phyloP scores from a whole-genome alignment of 1,140 invertebrate species.

The Conopomorpha cramerella region DNA sequence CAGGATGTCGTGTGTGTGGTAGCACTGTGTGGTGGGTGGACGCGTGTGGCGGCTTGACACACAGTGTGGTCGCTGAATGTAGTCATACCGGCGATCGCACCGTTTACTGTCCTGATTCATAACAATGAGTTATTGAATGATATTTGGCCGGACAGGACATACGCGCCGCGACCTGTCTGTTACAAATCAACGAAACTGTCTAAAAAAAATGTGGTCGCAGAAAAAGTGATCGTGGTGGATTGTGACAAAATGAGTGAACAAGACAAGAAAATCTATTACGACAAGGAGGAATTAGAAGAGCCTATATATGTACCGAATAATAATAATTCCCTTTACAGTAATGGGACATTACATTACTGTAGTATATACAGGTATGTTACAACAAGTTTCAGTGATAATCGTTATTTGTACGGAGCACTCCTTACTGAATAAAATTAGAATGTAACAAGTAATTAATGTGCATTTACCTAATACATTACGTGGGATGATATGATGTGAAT shows the following conservation, averaged over 20 bases:
- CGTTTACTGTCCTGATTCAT: constrained; percentile 41
- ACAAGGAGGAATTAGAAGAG: constrained; percentile 30
- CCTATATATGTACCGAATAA: constrained; percentile 39
- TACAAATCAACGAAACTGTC: too few species aligned
- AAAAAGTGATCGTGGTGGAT: neutral
- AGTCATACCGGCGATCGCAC: constrained; percentile 23
- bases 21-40: constrained; percentile 20
- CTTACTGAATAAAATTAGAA: too few species aligned
- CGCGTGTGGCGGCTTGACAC: constrained; percentile 25
- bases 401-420: too few species aligned
- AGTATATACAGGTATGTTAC: constrained; percentile 53
- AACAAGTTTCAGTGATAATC: too few species aligned
- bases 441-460: too few species aligned
- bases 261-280: constrained; percentile 29
- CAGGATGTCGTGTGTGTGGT: constrained; percentile 18
- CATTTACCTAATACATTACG: too few species aligned
- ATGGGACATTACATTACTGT: constrained; percentile 48
- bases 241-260: constrained; percentile 36
- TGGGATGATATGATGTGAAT: too few species aligned
- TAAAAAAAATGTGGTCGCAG: too few species aligned
- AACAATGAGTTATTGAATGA: constrained; percentile 40
- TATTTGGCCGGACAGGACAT: constrained; percentile 23
- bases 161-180: neutral
- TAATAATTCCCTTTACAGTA: constrained; percentile 53
- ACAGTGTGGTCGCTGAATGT: constrained; percentile 20